These are phyloP conservation scores for Empis livida DNA, from an alignment of 2,888 invertebrate species.

Conservation along the genomic window DNA sequence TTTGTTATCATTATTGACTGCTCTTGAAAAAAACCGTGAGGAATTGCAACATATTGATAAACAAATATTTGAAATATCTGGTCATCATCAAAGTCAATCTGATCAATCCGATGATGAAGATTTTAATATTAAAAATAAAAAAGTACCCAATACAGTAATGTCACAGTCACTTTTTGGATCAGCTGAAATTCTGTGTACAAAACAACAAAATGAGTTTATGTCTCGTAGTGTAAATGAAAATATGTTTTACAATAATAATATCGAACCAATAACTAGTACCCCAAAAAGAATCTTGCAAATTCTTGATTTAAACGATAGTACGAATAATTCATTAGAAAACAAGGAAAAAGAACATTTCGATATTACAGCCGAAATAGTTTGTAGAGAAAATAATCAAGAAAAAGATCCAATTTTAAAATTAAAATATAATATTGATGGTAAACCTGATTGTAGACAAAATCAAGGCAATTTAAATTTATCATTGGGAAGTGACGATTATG, in stretches of 20 bases:
- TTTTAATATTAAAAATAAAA: slow-evolving; percentile 7
- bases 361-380: too few relatives aligned
- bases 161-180: slow-evolving; percentile 34
- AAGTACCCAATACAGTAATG: slow-evolving; percentile 22
- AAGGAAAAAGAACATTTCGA: too few relatives aligned
- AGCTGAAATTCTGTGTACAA: slow-evolving; percentile 30
- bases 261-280: slow-evolving; percentile 24
- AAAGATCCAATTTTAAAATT: slow-evolving; percentile 16
- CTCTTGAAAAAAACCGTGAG: slow-evolving; percentile 55
- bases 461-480: slow-evolving; percentile 32
- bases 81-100: slow-evolving; percentile 23
- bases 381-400: slow-evolving; percentile 7
- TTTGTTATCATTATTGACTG: slow-evolving; percentile 41
- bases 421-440: slow-evolving; percentile 16
- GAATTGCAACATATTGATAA: slow-evolving; percentile 52
- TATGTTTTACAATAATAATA: slow-evolving; percentile 33
- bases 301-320: slow-evolving; percentile 20
- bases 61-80: slow-evolving; percentile 32
- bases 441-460: slow-evolving; percentile 11
- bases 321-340: slow-evolving; percentile 3
- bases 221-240: slow-evolving; percentile 33
- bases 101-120: slow-evolving; percentile 30
- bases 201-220: slow-evolving; percentile 25
- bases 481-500: slow-evolving; percentile 33
- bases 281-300: slow-evolving; percentile 26